Conservation (phyloP, 1,140 invertebrate species). For the Penaeus vannamei region DNA sequence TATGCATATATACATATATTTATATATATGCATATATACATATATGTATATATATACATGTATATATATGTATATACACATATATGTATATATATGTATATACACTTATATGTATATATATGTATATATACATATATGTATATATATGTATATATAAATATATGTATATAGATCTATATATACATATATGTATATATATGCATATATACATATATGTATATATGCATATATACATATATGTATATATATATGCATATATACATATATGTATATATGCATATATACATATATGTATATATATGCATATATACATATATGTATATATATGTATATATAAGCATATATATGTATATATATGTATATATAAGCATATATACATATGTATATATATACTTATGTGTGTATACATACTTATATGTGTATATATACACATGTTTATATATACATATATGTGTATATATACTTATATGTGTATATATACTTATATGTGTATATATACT, state of each 20-base stretch:
- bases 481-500: constrained; percentile 8
- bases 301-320: not conserved
- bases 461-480: constrained; percentile 18
- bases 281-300: constrained; percentile 15
- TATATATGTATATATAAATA: too few species aligned
- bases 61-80: too few species aligned
- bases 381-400: not conserved
- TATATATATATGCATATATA: constrained; percentile 5
- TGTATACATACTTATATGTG: not conserved
- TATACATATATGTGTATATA: constrained; percentile 21
- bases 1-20: too few species aligned
- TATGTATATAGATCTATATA: too few species aligned
- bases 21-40: too few species aligned
- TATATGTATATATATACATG: too few species aligned
- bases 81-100: not conserved
- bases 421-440: not conserved
- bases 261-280: constrained; percentile 26
- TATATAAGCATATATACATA: constrained; percentile 8
- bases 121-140: too few species aligned
- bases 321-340: constrained; percentile 4
- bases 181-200: too few species aligned
- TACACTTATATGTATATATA: too few species aligned
- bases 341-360: constrained; percentile 32
- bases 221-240: too few species aligned
- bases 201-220: too few species aligned